Evolutionary conservation across 2,888 invertebrate species (phyloP).

Genomic region (Steromphala cineraria): DNA sequence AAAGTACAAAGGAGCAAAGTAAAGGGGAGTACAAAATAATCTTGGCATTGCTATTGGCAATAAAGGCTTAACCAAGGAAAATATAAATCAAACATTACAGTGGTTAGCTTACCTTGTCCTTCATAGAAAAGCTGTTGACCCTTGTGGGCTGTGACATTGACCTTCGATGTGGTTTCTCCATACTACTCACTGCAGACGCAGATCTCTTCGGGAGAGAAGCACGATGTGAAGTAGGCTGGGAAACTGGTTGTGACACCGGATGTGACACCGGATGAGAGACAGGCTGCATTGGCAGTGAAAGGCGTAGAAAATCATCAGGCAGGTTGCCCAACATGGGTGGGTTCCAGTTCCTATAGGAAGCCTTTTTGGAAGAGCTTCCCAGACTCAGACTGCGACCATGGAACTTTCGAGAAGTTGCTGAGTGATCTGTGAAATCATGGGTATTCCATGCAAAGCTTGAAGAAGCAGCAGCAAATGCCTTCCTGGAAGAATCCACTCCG

Average conservation of each 20-base stretch:
- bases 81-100: too few species aligned
- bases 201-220: not conserved
- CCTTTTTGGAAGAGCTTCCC: constrained; percentile 44
- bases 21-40: too few species aligned
- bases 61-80: too few species aligned
- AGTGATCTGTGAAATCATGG: not conserved
- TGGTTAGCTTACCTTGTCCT: too few species aligned
- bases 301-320: constrained; percentile 86
- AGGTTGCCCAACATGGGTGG: constrained; percentile 87
- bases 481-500: not conserved
- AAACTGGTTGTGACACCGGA: not conserved
- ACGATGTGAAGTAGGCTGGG: not conserved
- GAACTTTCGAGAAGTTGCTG: not conserved
- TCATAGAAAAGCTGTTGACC: not conserved
- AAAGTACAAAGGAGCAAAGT: too few species aligned
- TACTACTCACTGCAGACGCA: not conserved
- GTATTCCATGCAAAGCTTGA: not conserved
- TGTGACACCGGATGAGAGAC: not conserved
- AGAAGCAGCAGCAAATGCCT: not conserved
- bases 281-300: constrained; percentile 26
- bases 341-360: constrained; percentile 81
- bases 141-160: not conserved
- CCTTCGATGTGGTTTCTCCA: not conserved
- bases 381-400: constrained; percentile 16
- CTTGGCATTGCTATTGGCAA: too few species aligned